These are phyloP conservation scores for Conus ventricosus DNA, from an alignment of 1,140 invertebrate species.

Conservation along the genomic window DNA sequence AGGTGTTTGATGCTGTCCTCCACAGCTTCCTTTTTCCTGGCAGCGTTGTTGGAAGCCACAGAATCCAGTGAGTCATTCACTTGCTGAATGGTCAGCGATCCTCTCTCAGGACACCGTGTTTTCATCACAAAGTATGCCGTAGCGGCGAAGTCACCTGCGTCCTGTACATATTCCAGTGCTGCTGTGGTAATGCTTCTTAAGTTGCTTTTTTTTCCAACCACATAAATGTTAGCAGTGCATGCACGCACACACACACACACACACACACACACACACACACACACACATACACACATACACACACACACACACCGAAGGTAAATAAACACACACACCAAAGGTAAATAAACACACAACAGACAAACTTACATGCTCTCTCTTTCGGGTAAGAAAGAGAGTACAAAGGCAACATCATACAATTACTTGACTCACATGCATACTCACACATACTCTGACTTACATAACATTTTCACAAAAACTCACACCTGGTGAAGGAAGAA, in stretches of 20 bases:
- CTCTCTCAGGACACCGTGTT: slow-evolving; percentile 78
- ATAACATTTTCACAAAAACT: too few relatives aligned
- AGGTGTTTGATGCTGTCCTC: slow-evolving; percentile 77
- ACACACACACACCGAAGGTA: neutral
- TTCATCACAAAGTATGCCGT: slow-evolving; percentile 83
- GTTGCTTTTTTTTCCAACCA: neutral
- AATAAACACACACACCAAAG: neutral
- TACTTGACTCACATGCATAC: neutral
- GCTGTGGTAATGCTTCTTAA: too few relatives aligned
- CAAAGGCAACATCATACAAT: too few relatives aligned
- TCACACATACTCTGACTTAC: neutral
- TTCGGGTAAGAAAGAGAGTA: too few relatives aligned
- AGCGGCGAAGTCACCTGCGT: slow-evolving; percentile 84
- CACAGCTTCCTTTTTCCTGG: slow-evolving; percentile 76
- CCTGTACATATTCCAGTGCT: slow-evolving; percentile 50
- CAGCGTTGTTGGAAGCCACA: slow-evolving; percentile 79
- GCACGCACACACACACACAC: neutral
- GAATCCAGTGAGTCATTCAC: slow-evolving; percentile 84
- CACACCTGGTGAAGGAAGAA: too few relatives aligned
- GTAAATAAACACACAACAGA: neutral
- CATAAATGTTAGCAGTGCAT: neutral
- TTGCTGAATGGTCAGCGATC: slow-evolving; percentile 79
- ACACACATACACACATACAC: neutral
- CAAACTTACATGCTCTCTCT: neutral
- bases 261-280: neutral